phyloP scores from a whole-genome alignment of 1,140 invertebrate species.

The Thalassaphorura encarpata region DNA sequence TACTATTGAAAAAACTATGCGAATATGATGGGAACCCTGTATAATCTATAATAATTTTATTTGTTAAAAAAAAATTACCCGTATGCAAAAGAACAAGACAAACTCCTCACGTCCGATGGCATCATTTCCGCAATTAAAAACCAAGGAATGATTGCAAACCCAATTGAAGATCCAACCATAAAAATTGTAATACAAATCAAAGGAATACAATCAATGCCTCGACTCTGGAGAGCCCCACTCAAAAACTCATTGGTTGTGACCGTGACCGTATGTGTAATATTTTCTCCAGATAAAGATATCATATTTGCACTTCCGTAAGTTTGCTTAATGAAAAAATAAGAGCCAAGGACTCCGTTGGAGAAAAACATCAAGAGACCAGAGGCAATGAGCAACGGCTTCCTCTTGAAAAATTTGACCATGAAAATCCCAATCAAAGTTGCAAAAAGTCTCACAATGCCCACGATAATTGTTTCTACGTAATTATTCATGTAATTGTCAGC shows the following conservation, averaged over 20 bases:
- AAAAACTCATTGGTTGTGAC: neutral
- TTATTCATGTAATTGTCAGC: conserved; percentile 27
- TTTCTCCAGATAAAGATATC: conserved; percentile 3
- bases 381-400: conserved; percentile 27
- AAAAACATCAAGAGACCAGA: conserved; percentile 29
- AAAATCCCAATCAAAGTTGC: conserved; percentile 29
- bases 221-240: neutral
- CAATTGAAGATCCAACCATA: conserved; percentile 21
- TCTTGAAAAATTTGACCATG: conserved; percentile 40
- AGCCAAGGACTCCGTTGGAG: conserved; percentile 15
- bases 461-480: conserved; percentile 22
- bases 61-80: no score
- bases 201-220: conserved; percentile 23
- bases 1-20: no score
- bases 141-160: conserved; percentile 8
- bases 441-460: conserved; percentile 23
- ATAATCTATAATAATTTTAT: no score
- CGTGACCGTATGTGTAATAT: neutral
- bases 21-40: no score
- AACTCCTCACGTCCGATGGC: conserved; percentile 2
- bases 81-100: neutral
- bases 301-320: conserved; percentile 2
- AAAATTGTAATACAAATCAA: conserved; percentile 24
- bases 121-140: conserved; percentile 8
- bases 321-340: conserved; percentile 25